These are phyloP conservation scores for Acleris laterana DNA, from an alignment of 2,888 invertebrate genomes.

Conservation along the genomic window DNA sequence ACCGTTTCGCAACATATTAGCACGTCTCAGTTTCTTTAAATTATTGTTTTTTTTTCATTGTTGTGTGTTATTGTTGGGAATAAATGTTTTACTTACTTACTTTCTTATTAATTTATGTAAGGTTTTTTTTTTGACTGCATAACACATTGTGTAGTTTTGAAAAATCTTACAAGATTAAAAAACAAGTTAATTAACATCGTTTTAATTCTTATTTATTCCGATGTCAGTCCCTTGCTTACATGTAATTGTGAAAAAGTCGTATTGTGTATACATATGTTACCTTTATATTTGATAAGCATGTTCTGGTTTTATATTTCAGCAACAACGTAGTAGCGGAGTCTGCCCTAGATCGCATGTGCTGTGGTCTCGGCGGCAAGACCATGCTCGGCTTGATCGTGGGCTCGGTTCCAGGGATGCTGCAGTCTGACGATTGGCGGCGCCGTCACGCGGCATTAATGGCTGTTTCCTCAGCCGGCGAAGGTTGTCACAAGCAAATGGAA, in stretches of 20 bases:
- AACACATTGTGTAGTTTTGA: constrained; percentile 47
- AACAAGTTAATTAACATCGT: constrained; percentile 78
- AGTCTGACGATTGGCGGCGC: constrained; percentile 92
- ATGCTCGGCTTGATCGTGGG: constrained; percentile 95
- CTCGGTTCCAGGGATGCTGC: constrained; percentile 94
- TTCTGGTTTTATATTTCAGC: constrained; percentile 71
- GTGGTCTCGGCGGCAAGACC: constrained; percentile 96
- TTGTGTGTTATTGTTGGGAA: too few relatives aligned
- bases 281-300: neutral
- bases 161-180: constrained; percentile 68
- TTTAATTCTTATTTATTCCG: constrained; percentile 60
- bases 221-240: constrained; percentile 81
- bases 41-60: too few relatives aligned
- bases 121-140: constrained; percentile 53
- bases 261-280: neutral
- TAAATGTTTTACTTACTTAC: too few relatives aligned
- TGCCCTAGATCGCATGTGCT: constrained; percentile 98
- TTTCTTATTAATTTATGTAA: constrained; percentile 49
- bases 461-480: constrained; percentile 98
- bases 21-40: too few relatives aligned
- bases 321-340: constrained; percentile 98
- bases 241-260: constrained; percentile 8
- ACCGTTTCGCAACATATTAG: too few relatives aligned
- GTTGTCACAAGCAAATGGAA: constrained; percentile 99
- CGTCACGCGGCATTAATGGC: constrained; percentile 99